Base-by-base conservation (phyloP, 2,113 vertebrate species). In the Budorcas taxicolor region DNA sequence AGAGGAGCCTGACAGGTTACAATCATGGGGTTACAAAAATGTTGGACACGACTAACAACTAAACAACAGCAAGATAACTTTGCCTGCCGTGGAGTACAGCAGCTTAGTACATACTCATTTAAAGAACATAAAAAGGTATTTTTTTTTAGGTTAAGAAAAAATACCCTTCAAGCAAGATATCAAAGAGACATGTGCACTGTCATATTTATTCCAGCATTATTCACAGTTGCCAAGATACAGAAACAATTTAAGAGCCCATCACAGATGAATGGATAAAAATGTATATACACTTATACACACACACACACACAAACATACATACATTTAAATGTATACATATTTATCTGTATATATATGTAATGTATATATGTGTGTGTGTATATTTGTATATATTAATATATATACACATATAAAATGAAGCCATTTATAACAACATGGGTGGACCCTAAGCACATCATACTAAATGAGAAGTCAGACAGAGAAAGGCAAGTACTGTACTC, bases 81-180 rank as follows among this genome's bases (percentile, higher is more conserved):
- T 80, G 31, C 21, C 29, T 78, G 50, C 43, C 85, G 36, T 17
- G 76, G 21, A 91, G 7, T 53, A 55, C 0, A 81, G 13, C 31
- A 53, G 27, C 27, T 94, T 29, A 40, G 45, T 55, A 81, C 96
- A 85, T 74, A 87, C 15, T 93, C 25, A 67, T 74, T 97, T 62
- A n/a, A 91, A 50, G 16, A 87, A 94, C 13, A 43, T 43, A 33
- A 53, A 62, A 83, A 85, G 27, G 40, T 29, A 12, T 81, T 67
- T 57, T 91, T 53, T 62, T 64, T 71, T 86, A 55, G 45, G 27
- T 58, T 87, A 50, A 90, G 52, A 85, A 86, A 92, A 92, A 76
- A 81, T 86, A 57, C 15, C 14, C 52, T 76, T 58, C 31, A 86
- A 76, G 45, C 23, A 76, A 43, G 64, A 36, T 57, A 76, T 85